Conservation (phyloP, 1,140 invertebrate genomes). For the Drosophila bipectinata region DNA sequence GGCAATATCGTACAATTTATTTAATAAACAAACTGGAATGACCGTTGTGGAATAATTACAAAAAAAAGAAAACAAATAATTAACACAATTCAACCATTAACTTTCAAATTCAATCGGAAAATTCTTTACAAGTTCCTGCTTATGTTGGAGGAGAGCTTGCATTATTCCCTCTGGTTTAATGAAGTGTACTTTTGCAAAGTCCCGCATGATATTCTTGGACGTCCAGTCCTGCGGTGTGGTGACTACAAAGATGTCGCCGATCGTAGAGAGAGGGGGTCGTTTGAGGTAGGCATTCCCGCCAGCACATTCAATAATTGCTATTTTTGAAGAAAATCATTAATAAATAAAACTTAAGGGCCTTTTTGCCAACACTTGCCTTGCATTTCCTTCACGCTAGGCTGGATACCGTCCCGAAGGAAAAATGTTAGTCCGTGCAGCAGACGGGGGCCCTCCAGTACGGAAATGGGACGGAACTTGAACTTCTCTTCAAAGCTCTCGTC, state of each 20-base stretch:
- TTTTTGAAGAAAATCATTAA: not conserved
- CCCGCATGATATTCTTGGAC: conserved; percentile 3
- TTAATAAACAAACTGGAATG: conserved; percentile 3
- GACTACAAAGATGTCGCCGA: conserved; percentile 25
- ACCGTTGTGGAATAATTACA: not conserved
- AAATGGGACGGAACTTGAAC: conserved; percentile 46
- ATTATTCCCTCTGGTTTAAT: conserved; percentile 61
- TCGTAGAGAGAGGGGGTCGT: conserved; percentile 8
- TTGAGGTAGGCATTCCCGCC: conserved; percentile 35
- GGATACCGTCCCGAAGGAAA: conserved; percentile 48
- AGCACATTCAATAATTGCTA: conserved; percentile 55
- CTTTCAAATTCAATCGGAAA: conserved; percentile 10
- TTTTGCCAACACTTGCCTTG: conserved; percentile 17
- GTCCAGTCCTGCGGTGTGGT: conserved; percentile 15
- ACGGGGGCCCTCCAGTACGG: conserved; percentile 11
- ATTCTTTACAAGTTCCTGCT: conserved; percentile 14
- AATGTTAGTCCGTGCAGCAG: conserved; percentile 43
- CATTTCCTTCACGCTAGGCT: conserved; percentile 48
- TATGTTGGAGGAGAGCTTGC: conserved; percentile 55
- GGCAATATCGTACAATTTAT: conserved; percentile 20
- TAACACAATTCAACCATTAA: not conserved
- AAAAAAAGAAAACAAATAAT: conserved; percentile 5
- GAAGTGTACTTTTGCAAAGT: conserved; percentile 26
- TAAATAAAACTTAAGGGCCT: not conserved
- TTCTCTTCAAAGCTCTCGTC: conserved; percentile 39